phyloP scores from a whole-genome alignment of 2,797 vertebrate species.

The Helostoma temminkii region DNA sequence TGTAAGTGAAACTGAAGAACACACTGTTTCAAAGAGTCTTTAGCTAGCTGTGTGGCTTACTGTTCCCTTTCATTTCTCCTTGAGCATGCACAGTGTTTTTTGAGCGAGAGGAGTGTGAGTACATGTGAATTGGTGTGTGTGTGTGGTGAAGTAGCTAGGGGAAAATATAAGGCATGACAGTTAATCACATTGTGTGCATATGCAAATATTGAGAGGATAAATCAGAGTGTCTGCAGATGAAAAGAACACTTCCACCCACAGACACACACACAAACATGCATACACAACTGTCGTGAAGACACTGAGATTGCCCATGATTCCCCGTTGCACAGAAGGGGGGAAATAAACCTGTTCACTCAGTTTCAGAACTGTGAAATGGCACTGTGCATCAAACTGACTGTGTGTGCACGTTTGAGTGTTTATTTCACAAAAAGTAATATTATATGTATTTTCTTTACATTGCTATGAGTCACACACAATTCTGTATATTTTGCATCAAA shows the following conservation, averaged over 20 bases:
- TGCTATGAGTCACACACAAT: conserved; percentile 18
- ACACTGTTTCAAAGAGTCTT: conserved; percentile 42
- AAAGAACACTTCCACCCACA: conserved; percentile 49
- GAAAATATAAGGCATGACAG: conserved; percentile 70
- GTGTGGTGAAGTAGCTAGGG: conserved; percentile 50
- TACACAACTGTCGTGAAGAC: conserved; percentile 40
- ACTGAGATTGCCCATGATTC: conserved; percentile 32
- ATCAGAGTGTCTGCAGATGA: conserved; percentile 65
- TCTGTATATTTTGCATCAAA: conserved; percentile 23
- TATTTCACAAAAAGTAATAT: conserved; percentile 2
- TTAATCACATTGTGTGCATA: conserved; percentile 75
- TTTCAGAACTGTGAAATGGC: conserved; percentile 42
- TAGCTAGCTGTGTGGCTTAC: conserved; percentile 42
- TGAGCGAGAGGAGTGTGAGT: conserved; percentile 13
- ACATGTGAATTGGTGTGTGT: not conserved
- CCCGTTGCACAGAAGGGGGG: conserved; percentile 33
- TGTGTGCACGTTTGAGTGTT: conserved; percentile 4
- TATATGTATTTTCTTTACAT: conserved; percentile 23
- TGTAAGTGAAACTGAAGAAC: conserved; percentile 47
- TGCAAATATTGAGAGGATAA: conserved; percentile 74
- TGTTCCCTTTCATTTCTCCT: conserved; percentile 49
- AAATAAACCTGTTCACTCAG: conserved; percentile 51
- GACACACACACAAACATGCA: not conserved
- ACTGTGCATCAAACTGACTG: conserved; percentile 20
- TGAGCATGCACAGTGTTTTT: conserved; percentile 22